Evolutionary conservation across 1,140 invertebrate species (phyloP), one percentile per base, ranked within the genome.

Genomic region (Heterodera carotae): DNA sequence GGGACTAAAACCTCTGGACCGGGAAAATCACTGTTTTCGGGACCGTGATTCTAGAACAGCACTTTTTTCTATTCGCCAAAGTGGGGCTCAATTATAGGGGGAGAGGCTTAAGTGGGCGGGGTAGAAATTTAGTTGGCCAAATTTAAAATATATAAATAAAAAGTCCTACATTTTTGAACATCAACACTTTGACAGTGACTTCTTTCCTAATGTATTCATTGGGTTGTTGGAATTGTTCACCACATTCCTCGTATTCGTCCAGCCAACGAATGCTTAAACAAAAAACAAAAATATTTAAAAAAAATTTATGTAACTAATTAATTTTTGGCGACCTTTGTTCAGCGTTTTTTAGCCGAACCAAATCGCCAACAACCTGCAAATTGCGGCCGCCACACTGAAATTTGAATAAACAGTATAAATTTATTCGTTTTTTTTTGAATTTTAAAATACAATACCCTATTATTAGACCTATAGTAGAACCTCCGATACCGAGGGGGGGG

Each of bases 171-270:
- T 43, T 10, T 43, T 43, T 56, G 18, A 56, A 22, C 18, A 22
- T 56, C 12, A 56, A 22, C 31, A 71, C 18, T 48, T 71, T 43
- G 33, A n/a, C 69, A 31, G 29, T 71, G 29, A 71, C 34, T 53
- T 71, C 27, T 53, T 71, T 71, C 34, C 36, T 71, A 56, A 71
- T 22, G 34, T 71, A 71, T 71, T 71, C 69, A n/a, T 48, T 71
- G 43, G 69, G 69, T n/a, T 71, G 36, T 2, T 48, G 15, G n/a
- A 33, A 56, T 48, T 39, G 48, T 71, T 29, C 48, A 6, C 69
- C 69, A 25, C 69, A 71, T 71, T 71, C 69, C n/a, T 71, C 69
- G n/a, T 71, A 71, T 2, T 43, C 69, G 48, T 71, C 69, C 59
- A 71, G 48, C 69, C 69, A 71, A n/a, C n/a, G 0, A 25, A 71